A percentile compares a stretch with the other conserved stretches of the same genome.
Evolutionary conservation across 2,888 invertebrate species (phyloP).

Genomic region (Macrophya annulata): DNA sequence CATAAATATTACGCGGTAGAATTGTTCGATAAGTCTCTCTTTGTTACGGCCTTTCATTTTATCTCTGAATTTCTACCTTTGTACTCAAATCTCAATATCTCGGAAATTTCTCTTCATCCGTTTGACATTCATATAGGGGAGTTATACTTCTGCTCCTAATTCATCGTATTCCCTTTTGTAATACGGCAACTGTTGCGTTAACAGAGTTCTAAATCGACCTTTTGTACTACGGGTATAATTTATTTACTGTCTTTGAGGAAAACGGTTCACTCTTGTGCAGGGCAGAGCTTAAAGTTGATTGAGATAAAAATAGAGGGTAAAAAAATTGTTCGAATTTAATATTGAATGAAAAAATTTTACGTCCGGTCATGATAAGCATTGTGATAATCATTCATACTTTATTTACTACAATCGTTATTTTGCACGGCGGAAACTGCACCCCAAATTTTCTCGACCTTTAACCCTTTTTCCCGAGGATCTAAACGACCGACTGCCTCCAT

Average conservation of each 20-base stretch:
- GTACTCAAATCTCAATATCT: background rate
- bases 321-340: background rate
- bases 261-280: background rate
- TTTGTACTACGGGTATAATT: background rate
- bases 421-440: background rate
- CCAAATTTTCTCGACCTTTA: background rate
- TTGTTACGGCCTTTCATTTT: background rate
- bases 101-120: background rate
- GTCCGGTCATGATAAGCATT: background rate
- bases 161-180: background rate
- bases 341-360: background rate
- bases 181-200: conserved; percentile 1
- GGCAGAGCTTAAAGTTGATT: background rate
- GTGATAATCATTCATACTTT: conserved; percentile 11
- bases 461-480: conserved; percentile 21
- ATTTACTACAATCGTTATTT: background rate
- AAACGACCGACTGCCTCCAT: conserved; percentile 19
- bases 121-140: conserved; percentile 8
- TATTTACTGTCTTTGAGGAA: conserved; percentile 19
- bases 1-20: background rate
- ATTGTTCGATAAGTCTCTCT: background rate
- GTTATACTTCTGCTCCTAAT: background rate
- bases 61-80: background rate
- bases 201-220: background rate
- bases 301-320: background rate